Conservation (phyloP, 2,797 vertebrate species). For the Eulemur coronatus region DNA sequence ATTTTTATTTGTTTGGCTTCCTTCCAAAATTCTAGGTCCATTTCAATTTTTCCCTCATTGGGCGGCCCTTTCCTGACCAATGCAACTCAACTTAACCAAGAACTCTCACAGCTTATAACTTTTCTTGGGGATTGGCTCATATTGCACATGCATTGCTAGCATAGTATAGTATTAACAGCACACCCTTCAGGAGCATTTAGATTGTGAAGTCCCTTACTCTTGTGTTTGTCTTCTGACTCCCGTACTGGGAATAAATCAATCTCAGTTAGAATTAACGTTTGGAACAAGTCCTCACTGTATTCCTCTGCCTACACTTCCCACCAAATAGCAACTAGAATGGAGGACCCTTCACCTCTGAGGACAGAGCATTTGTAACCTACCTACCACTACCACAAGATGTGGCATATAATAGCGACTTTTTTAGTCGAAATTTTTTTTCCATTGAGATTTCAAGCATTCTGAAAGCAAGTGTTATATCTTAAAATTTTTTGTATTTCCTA, state of each 20-base stretch:
- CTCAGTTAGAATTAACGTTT: not conserved
- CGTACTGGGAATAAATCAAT: not conserved
- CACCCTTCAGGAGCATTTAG: not conserved
- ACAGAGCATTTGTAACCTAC: not conserved
- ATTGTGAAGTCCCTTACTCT: not conserved
- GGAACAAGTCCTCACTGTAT: not conserved
- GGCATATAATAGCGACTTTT: not conserved
- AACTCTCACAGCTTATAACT: not conserved
- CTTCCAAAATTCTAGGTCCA: not conserved
- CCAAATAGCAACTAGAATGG: not conserved
- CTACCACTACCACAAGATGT: not conserved
- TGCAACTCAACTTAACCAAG: not conserved
- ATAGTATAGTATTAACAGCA: not conserved
- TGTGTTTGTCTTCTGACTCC: not conserved
- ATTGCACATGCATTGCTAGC: not conserved
- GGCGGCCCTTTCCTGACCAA: slow-evolving; percentile 6
- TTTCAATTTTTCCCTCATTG: not conserved
- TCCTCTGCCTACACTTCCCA: not conserved
- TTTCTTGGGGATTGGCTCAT: not conserved
- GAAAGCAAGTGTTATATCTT: not conserved
- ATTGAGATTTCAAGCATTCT: not conserved
- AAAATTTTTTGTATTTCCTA: not conserved
- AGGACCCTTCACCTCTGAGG: not conserved
- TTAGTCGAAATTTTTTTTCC: not conserved
- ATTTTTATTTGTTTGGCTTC: slow-evolving; percentile 4